Percentiles rank a stretch among this genome's conserved stretches.
phyloP scores from a whole-genome alignment of 2,113 vertebrate species.

The Numenius arquata region DNA sequence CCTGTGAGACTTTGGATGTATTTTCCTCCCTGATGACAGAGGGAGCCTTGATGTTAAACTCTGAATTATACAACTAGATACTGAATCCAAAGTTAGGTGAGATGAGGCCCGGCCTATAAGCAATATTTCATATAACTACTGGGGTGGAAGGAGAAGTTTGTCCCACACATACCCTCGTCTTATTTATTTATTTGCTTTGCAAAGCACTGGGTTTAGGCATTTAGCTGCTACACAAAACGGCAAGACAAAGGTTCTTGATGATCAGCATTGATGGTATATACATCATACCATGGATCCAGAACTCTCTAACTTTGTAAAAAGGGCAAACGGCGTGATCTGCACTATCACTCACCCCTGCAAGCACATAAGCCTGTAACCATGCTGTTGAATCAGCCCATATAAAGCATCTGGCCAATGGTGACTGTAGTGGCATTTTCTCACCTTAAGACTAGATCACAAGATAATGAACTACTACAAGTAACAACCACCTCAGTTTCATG shows the following conservation, averaged over 20 bases:
- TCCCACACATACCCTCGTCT: neutral
- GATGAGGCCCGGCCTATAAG: neutral
- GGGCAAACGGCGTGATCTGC: rapidly evolving
- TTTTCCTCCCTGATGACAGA: neutral
- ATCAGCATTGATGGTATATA: too few species aligned
- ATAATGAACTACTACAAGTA: neutral
- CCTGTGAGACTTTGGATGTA: neutral
- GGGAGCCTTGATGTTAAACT: neutral
- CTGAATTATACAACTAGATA: neutral
- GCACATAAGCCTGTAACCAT: neutral
- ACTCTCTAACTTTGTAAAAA: neutral
- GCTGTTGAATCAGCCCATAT: neutral
- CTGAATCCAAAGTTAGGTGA: neutral
- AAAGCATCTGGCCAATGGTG: neutral
- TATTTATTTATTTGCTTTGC: neutral
- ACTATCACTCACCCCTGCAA: rapidly evolving
- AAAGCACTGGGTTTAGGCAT: neutral
- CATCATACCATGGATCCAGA: neutral
- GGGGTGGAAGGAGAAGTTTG: neutral
- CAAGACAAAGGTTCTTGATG: neutral
- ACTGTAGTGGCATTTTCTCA: neutral
- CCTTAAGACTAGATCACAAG: neutral
- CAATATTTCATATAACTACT: neutral
- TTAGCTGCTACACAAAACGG: neutral
- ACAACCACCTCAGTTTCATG: neutral